phyloP scores from a whole-genome alignment of 2,888 invertebrate species.

The Pyrochroa serraticornis region DNA sequence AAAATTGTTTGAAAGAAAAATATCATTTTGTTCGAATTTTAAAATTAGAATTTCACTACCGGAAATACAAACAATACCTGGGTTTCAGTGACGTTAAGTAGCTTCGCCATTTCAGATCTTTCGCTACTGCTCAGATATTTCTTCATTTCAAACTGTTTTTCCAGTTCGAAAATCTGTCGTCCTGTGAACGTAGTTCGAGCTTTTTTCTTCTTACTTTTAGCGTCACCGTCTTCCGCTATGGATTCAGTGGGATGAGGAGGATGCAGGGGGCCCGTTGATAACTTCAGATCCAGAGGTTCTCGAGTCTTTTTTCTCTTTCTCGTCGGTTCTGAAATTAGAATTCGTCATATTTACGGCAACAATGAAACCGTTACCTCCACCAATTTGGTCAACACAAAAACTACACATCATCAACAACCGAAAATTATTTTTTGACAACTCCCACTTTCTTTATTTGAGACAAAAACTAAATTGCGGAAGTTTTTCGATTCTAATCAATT shows the following conservation, averaged over 20 bases:
- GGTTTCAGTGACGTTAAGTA: slow-evolving; percentile 93
- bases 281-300: slow-evolving; percentile 46
- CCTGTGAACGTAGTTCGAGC: slow-evolving; percentile 95
- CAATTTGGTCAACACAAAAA: too few relatives aligned
- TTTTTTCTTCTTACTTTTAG: slow-evolving; percentile 76
- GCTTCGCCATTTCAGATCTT: slow-evolving; percentile 91
- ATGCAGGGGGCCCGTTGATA: slow-evolving; percentile 32
- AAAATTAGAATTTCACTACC: too few relatives aligned
- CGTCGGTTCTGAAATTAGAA: slow-evolving; percentile 46
- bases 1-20: slow-evolving; percentile 9
- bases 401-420: too few relatives aligned
- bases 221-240: slow-evolving; percentile 59
- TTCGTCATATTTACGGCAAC: background rate
- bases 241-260: slow-evolving; percentile 53
- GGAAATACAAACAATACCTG: slow-evolving; percentile 70
- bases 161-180: slow-evolving; percentile 94
- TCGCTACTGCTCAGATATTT: slow-evolving; percentile 96
- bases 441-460: too few relatives aligned
- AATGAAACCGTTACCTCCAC: too few relatives aligned
- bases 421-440: too few relatives aligned
- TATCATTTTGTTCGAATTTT: background rate
- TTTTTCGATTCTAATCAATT: too few relatives aligned
- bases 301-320: slow-evolving; percentile 53
- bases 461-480: too few relatives aligned
- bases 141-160: slow-evolving; percentile 94